Conservation (phyloP, 2,113 vertebrate species). For the Porphyrio hochstetteri region DNA sequence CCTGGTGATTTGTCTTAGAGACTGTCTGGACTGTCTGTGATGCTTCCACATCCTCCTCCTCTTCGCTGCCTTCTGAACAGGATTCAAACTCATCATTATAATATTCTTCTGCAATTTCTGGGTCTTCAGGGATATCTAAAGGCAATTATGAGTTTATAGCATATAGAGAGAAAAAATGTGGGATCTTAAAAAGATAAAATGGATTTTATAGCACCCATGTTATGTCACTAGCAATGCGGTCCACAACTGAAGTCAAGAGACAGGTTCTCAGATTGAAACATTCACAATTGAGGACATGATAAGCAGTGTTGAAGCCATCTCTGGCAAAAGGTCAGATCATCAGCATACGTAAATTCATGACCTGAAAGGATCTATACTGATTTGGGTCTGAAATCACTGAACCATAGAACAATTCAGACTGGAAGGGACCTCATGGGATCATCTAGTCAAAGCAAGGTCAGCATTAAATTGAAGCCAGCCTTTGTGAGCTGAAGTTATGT, state of each 20-base stretch:
- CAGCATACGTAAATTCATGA: background rate
- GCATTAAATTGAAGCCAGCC: background rate
- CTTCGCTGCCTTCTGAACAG: conserved; percentile 79
- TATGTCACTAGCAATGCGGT: background rate
- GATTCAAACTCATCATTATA: conserved; percentile 85
- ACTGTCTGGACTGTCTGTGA: background rate
- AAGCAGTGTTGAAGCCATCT: background rate
- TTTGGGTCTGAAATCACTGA: background rate
- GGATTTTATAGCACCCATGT: background rate
- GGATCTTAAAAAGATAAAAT: background rate
- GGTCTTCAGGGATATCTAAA: conserved; percentile 86
- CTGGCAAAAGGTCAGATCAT: background rate
- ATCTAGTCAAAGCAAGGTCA: background rate
- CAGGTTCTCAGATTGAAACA: background rate
- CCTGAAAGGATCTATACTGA: background rate
- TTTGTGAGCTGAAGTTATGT: background rate
- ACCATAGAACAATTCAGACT: background rate
- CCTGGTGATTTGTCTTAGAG: conserved; percentile 75
- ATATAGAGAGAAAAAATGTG: background rate
- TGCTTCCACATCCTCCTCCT: conserved; percentile 31
- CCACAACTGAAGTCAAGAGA: background rate
- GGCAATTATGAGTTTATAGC: background rate
- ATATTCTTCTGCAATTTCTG: conserved; percentile 81
- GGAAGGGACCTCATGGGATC: background rate
- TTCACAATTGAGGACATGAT: background rate